These are phyloP conservation scores for Palythoa heliodiscus DNA, from an alignment of 92 coral and sea anemone genomes.

Conservation along the genomic window DNA sequence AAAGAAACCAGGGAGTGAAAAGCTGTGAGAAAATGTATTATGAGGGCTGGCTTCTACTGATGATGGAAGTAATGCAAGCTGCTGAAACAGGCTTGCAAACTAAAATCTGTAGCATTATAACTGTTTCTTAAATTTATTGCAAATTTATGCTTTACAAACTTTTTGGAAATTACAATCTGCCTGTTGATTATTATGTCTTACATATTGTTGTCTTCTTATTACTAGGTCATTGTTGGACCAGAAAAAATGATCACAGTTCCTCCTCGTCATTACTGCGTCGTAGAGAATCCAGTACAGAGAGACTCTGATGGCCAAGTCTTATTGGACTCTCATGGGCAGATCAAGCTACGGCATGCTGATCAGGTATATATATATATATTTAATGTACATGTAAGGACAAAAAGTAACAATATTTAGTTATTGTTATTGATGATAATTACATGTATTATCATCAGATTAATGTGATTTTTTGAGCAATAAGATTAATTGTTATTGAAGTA, in stretches of 20 bases:
- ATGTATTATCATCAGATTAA: neutral
- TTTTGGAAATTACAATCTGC: neutral
- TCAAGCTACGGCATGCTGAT: constrained; percentile 95
- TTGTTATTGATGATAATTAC: neutral
- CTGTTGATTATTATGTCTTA: neutral
- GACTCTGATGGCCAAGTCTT: constrained; percentile 79
- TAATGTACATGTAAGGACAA: neutral
- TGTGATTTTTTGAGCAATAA: neutral
- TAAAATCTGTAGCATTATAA: too few relatives aligned
- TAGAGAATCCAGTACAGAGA: constrained; percentile 91
- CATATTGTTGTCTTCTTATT: neutral
- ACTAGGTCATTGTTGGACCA: constrained; percentile 94
- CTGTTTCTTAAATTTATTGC: too few relatives aligned
- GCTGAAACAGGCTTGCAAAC: too few relatives aligned
- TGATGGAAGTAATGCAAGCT: too few relatives aligned
- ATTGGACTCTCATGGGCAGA: constrained; percentile 88
- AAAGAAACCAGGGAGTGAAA: too few relatives aligned
- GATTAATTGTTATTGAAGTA: too few relatives aligned
- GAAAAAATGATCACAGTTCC: constrained; percentile 97
- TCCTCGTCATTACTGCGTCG: constrained; percentile 93
- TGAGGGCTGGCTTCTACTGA: neutral
- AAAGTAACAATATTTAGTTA: neutral
- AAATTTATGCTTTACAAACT: too few relatives aligned
- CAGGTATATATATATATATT: constrained; percentile 60
- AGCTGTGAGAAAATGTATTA: too few relatives aligned